Conservation (phyloP, 2,797 vertebrate genomes). For the Phoeniculus purpureus region DNA sequence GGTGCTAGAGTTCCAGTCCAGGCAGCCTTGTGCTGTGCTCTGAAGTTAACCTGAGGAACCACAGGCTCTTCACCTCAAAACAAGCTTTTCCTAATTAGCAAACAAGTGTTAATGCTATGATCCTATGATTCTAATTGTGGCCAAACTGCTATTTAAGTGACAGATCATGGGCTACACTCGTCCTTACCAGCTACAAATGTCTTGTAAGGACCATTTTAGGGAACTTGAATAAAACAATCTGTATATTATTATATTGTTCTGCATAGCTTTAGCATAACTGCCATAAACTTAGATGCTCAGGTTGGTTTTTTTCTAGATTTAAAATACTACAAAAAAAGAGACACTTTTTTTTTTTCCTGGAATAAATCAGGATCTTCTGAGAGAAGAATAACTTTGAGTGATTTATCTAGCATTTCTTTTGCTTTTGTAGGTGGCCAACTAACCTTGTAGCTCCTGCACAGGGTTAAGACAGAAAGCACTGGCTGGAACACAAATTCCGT, state of each 20-base stretch:
- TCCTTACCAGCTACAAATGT: neutral
- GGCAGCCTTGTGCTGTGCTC: neutral
- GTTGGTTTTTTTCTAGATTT: fast-evolving
- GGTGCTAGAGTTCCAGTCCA: neutral
- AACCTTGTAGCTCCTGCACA: neutral
- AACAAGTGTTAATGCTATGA: neutral
- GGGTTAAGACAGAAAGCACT: neutral
- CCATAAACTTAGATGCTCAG: neutral
- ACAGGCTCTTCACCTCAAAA: neutral
- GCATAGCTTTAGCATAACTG: neutral
- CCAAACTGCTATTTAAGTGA: neutral
- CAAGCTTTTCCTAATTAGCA: neutral
- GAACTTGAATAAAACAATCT: neutral
- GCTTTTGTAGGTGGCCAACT: neutral
- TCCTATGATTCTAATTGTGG: too few relatives aligned
- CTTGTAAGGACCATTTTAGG: neutral
- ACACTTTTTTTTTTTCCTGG: neutral
- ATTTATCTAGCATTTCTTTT: neutral
- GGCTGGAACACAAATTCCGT: neutral
- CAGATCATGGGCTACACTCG: neutral
- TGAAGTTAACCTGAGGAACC: neutral
- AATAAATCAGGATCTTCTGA: neutral
- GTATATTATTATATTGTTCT: neutral
- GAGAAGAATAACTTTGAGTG: too few relatives aligned
- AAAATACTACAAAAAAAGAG: neutral